These are phyloP conservation scores for Macrotrachela quadricornifera DNA, from an alignment of 1,140 invertebrate species.

Conservation along the genomic window DNA sequence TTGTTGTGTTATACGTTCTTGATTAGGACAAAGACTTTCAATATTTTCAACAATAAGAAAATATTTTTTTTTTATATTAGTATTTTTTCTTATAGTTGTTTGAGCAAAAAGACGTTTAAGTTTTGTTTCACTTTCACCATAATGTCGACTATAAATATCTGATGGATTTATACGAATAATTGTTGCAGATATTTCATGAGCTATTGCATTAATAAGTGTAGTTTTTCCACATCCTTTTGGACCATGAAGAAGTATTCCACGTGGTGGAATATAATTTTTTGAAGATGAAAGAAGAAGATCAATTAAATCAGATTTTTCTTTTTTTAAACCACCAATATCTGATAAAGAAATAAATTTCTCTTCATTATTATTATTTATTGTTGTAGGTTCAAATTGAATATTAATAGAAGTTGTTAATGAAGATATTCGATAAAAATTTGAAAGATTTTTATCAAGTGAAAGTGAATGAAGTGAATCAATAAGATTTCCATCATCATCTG, in stretches of 20 bases:
- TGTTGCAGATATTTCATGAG: background rate
- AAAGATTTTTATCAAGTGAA: too few relatives aligned
- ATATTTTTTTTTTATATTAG: too few relatives aligned
- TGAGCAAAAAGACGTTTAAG: too few relatives aligned
- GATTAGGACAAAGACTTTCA: background rate
- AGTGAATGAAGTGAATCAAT: too few relatives aligned
- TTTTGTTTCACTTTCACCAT: background rate
- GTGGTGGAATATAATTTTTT: background rate
- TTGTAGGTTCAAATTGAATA: too few relatives aligned
- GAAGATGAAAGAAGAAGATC: background rate
- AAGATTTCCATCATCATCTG: too few relatives aligned
- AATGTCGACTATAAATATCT: background rate
- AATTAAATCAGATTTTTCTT: slow-evolving; percentile 3
- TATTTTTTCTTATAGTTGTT: too few relatives aligned
- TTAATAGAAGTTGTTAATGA: too few relatives aligned
- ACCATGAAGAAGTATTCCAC: background rate
- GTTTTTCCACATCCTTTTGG: background rate
- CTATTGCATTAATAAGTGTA: background rate
- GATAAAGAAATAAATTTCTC: too few relatives aligned
- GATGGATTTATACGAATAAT: background rate
- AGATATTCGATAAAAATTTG: too few relatives aligned
- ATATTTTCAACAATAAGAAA: too few relatives aligned
- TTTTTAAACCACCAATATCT: slow-evolving; percentile 3
- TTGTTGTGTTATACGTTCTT: background rate
- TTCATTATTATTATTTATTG: too few relatives aligned